Percentiles rank a stretch among this genome's conserved stretches.
phyloP scores from a whole-genome alignment of 2,888 invertebrate genomes.

The Vesta saturnalis region DNA sequence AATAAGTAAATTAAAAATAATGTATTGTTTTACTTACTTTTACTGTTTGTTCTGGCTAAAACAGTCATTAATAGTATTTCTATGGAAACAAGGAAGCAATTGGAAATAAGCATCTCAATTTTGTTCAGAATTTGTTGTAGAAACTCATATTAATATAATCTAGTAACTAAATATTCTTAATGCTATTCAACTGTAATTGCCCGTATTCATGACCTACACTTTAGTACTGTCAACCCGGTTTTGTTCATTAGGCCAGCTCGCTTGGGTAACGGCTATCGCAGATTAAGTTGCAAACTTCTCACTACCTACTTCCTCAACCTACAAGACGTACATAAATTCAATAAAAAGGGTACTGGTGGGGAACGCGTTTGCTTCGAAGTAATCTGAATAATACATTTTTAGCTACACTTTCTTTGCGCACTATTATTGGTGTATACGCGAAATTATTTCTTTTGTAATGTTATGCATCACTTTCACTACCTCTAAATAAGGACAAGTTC shows the following conservation, averaged over 20 bases:
- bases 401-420: slow-evolving; percentile 8
- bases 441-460: neutral
- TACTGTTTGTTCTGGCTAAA: neutral
- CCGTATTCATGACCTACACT: slow-evolving; percentile 30
- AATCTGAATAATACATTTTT: neutral
- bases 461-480: slow-evolving; percentile 32
- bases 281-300: slow-evolving; percentile 16
- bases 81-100: neutral
- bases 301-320: slow-evolving; percentile 30
- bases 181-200: slow-evolving; percentile 6
- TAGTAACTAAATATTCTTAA: no score
- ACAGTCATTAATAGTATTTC: neutral
- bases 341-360: neutral
- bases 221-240: slow-evolving; percentile 28
- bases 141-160: neutral
- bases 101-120: neutral
- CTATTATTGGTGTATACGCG: neutral
- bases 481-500: no score
- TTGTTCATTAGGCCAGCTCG: slow-evolving; percentile 23
- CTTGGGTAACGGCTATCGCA: slow-evolving; percentile 12
- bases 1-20: no score
- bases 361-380: no score
- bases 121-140: neutral
- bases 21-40: neutral
- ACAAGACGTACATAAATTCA: slow-evolving; percentile 13